These are phyloP conservation scores for Callimorpha dominula DNA, from an alignment of 2,888 invertebrate genomes.

Conservation along the genomic window DNA sequence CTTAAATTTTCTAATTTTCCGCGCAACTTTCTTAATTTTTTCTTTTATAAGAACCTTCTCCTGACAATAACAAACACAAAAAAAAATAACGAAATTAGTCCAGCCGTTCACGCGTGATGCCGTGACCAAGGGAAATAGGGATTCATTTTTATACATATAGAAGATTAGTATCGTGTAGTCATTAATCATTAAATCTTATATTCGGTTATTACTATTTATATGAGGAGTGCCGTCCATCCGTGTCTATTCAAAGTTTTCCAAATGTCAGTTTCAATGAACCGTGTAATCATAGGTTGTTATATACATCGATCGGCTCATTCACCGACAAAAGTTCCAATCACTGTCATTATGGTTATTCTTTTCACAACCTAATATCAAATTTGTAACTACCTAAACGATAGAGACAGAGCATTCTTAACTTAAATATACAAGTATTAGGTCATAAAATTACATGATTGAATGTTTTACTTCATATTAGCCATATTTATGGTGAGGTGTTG, in stretches of 20 bases:
- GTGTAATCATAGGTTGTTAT: not conserved
- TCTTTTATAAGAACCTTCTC: too few species aligned
- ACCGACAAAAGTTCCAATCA: not conserved
- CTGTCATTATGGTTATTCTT: not conserved
- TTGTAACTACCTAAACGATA: not conserved
- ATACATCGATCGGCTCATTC: not conserved
- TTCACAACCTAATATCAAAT: not conserved
- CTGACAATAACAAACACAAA: too few species aligned
- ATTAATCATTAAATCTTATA: not conserved
- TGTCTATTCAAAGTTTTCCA: not conserved
- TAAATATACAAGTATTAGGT: not conserved
- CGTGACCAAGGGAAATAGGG: too few species aligned
- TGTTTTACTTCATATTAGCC: not conserved
- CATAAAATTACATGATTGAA: not conserved
- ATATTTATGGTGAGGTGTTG: not conserved
- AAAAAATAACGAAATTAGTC: too few species aligned
- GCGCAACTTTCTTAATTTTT: too few species aligned
- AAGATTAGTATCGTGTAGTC: not conserved
- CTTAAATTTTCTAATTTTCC: too few species aligned
- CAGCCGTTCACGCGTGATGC: too few species aligned
- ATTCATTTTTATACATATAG: too few species aligned
- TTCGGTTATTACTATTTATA: conserved; percentile 1
- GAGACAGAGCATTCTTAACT: not conserved
- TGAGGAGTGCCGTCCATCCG: not conserved
- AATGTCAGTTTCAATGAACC: conserved; percentile 1